Percentiles rank a stretch among this genome's conserved stretches.
Evolutionary conservation across 2,797 vertebrate species (phyloP).

Genomic region (Cyprinodon diabolis): DNA sequence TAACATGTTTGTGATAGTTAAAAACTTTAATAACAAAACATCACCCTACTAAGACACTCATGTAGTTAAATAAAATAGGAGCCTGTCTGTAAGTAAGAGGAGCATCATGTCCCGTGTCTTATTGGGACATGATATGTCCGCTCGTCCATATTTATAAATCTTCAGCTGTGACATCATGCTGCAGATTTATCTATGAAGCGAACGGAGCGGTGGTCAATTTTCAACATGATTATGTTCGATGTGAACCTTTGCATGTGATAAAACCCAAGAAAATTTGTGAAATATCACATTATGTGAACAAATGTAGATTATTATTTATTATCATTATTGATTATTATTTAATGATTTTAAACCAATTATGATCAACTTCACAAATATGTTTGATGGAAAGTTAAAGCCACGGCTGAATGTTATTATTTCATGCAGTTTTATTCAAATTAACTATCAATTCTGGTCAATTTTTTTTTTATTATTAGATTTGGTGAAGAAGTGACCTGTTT

Average conservation of each 20-base stretch:
- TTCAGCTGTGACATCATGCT: slow-evolving; percentile 67
- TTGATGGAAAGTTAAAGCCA: neutral
- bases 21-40: neutral
- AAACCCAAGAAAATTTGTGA: slow-evolving; percentile 11
- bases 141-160: slow-evolving; percentile 67
- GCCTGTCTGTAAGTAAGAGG: neutral
- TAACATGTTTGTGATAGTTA: neutral
- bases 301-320: neutral
- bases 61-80: neutral
- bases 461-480: neutral
- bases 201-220: slow-evolving; percentile 42
- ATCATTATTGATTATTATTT: too few species aligned
- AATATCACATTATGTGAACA: slow-evolving; percentile 17
- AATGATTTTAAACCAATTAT: neutral
- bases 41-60: neutral
- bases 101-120: slow-evolving; percentile 34
- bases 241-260: slow-evolving; percentile 28
- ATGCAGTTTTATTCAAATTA: neutral
- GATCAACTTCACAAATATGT: neutral
- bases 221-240: slow-evolving; percentile 51
- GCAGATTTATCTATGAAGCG: slow-evolving; percentile 57
- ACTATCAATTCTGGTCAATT: neutral
- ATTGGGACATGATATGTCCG: slow-evolving; percentile 39
- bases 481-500: neutral
- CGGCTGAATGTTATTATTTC: neutral